Conservation (phyloP, 2,113 vertebrate genomes). For the Odontesthes bonariensis region DNA sequence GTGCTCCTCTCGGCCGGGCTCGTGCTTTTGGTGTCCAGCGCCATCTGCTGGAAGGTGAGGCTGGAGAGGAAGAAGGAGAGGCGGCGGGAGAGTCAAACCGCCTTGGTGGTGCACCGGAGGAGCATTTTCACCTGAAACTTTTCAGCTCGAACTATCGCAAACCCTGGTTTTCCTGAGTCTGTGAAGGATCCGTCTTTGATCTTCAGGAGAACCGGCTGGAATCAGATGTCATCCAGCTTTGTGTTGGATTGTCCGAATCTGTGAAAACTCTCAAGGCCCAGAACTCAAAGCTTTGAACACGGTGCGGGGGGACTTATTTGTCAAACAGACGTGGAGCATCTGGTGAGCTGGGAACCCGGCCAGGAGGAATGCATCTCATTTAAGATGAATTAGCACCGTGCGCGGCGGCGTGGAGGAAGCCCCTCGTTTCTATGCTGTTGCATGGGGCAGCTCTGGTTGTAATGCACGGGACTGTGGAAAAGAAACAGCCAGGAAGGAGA, state of each 20-base stretch:
- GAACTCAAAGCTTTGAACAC: constrained; percentile 58
- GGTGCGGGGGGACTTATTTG: constrained; percentile 43
- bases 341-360: constrained; percentile 67
- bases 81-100: constrained; percentile 94
- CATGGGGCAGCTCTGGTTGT: constrained; percentile 53
- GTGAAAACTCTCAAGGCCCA: constrained; percentile 32
- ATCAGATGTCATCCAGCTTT: constrained; percentile 41
- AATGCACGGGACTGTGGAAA: constrained; percentile 41
- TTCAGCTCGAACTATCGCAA: accelerated
- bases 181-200: not conserved
- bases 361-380: constrained; percentile 67
- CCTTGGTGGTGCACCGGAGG: constrained; percentile 88
- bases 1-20: constrained; percentile 91
- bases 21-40: constrained; percentile 88
- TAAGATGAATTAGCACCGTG: constrained; percentile 67
- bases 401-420: constrained; percentile 64
- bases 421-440: constrained; percentile 67
- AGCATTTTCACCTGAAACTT: constrained; percentile 80
- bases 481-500: constrained; percentile 12
- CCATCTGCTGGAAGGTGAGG: constrained; percentile 91
- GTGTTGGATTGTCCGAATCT: constrained; percentile 19
- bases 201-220: constrained; percentile 32
- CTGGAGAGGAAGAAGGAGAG: constrained; percentile 89
- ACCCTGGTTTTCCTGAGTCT: not conserved
- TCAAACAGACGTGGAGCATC: constrained; percentile 60